Evolutionary conservation across 2,797 vertebrate genomes (phyloP).

Genomic region (Sebastes jordani): DNA sequence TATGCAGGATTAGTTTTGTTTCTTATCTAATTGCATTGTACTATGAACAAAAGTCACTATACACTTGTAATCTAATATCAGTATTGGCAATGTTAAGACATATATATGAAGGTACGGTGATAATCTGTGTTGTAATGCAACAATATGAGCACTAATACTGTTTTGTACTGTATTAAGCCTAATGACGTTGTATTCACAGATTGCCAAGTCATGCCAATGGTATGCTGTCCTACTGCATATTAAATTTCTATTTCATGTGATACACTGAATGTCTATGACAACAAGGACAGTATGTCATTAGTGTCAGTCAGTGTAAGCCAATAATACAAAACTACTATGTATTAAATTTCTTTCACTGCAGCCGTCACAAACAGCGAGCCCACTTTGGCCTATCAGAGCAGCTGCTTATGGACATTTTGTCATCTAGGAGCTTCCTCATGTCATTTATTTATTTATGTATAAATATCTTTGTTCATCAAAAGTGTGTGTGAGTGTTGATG

Average conservation of each 20-base stretch:
- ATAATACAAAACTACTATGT: neutral
- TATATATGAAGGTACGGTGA: neutral
- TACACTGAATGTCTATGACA: neutral
- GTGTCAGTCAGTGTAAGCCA: neutral
- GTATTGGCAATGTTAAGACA: neutral
- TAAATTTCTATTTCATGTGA: neutral
- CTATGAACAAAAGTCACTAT: neutral
- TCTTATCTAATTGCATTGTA: neutral
- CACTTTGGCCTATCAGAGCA: slow-evolving; percentile 2
- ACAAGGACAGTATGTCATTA: neutral
- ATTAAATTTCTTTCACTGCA: neutral
- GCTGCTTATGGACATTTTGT: slow-evolving; percentile 22
- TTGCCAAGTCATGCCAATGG: neutral
- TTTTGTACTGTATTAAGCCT: neutral
- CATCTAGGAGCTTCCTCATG: slow-evolving; percentile 25
- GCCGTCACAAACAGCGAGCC: neutral
- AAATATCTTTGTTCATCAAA: slow-evolving; percentile 22
- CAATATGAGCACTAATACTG: neutral
- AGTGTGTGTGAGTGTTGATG: neutral
- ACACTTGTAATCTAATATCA: neutral
- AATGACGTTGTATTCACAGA: neutral
- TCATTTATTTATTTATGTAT: slow-evolving; percentile 1
- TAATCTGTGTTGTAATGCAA: neutral
- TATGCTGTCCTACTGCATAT: neutral
- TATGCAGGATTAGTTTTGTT: neutral